These are phyloP conservation scores for Muraenolepis orangiensis DNA, from an alignment of 2,797 vertebrate species.

Conservation along the genomic window DNA sequence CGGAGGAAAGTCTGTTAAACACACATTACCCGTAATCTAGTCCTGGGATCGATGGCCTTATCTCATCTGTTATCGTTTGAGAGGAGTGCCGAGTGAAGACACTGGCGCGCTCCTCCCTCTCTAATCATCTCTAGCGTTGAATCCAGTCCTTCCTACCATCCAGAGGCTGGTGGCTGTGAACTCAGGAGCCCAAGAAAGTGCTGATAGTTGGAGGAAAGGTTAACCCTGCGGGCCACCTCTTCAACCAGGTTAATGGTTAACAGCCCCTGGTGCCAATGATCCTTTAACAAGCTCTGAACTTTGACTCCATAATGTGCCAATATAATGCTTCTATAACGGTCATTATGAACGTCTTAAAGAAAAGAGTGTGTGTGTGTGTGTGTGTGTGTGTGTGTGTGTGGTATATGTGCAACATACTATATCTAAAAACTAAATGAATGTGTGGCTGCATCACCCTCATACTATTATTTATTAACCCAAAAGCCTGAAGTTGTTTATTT, in stretches of 20 bases:
- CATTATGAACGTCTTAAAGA: neutral
- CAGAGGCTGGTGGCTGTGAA: neutral
- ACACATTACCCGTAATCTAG: neutral
- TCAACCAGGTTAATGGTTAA: slow-evolving; percentile 64
- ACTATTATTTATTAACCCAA: no score
- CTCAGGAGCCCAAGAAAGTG: slow-evolving; percentile 17
- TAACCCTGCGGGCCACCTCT: slow-evolving; percentile 41
- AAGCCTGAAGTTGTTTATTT: no score
- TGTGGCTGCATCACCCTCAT: neutral
- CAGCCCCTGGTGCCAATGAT: slow-evolving; percentile 26
- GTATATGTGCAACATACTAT: neutral
- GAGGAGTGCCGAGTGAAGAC: no score
- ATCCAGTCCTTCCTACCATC: slow-evolving; percentile 1
- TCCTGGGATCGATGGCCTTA: neutral
- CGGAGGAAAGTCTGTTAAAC: slow-evolving; percentile 7
- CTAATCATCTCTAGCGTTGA: neutral
- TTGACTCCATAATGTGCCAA: slow-evolving; percentile 33
- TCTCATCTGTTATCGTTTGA: neutral
- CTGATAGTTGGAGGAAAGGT: slow-evolving; percentile 38
- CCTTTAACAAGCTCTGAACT: slow-evolving; percentile 39
- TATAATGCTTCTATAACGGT: neutral
- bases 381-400: neutral
- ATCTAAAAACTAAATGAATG: neutral
- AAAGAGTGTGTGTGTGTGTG: neutral
- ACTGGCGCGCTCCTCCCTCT: no score